These are phyloP conservation scores for Tricholaema leucomelas DNA, from an alignment of 2,113 vertebrate genomes.

Conservation along the genomic window DNA sequence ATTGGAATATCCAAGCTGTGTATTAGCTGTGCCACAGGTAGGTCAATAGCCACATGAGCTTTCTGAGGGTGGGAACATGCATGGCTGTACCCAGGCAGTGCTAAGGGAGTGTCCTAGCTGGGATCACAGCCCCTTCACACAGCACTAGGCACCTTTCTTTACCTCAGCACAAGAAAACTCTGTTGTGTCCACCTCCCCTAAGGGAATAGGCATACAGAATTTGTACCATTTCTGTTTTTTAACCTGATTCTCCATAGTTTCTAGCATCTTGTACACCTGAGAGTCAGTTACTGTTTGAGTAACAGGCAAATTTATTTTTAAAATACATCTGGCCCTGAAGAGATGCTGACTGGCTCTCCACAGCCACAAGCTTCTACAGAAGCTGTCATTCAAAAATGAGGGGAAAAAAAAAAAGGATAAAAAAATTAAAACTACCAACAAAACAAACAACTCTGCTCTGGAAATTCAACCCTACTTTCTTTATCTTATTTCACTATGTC, in stretches of 20 bases:
- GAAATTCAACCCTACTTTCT: background rate
- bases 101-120: background rate
- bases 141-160: background rate
- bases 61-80: background rate
- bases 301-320: background rate
- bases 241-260: background rate
- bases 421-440: too few species aligned
- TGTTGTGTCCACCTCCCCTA: background rate
- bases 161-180: background rate
- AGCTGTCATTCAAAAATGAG: background rate
- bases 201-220: background rate
- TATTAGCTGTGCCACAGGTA: background rate
- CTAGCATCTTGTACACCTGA: background rate
- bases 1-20: background rate
- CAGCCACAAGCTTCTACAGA: background rate
- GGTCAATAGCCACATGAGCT: background rate
- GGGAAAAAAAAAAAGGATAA: too few species aligned
- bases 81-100: background rate
- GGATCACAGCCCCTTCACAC: background rate
- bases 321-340: background rate
- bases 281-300: accelerated
- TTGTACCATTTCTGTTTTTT: background rate
- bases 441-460: background rate
- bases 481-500: background rate
- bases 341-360: background rate